Base-by-base conservation (phyloP, 1,140 invertebrate species). In the Hestina assimilis region DNA sequence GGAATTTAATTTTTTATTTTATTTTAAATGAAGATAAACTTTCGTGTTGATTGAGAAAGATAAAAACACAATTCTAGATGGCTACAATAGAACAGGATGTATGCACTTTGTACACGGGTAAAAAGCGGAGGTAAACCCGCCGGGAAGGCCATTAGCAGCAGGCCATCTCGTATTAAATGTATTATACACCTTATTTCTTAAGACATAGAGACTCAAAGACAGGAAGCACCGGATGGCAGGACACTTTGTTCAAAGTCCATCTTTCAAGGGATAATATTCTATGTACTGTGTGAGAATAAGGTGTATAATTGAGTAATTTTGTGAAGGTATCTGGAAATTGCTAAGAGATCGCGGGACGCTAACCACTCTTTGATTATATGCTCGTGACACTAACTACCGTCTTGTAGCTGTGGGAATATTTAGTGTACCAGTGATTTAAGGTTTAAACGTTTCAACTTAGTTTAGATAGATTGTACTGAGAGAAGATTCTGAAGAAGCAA, bases 71-170 rank as follows among this genome's bases (percentile, higher is more conserved):
- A 51, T 42, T 42, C 20, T 20, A 58, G 51, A 52, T 52, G 60
- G 20, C 60, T 48, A 63, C 50, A 63, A 63, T 59, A 58, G 60
- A 45, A 43, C 60, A 63, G 60, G 60, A 63, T 63, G 60, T 63
- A 52, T 55, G 50, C 55, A 48, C 48, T 53, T 53, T 53, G 41
- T 45, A 50, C 33, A 59, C 55, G 50, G 47, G 55, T 59, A 58
- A 63, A 59, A 63, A 63, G 50, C 55, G 55, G 60, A 63, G 60
- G 60, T 43, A 50, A 53, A 59, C 50, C 57, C 48, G 60, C 47
- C 48, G 55, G 60, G 60, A 43, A 41, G 54, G 50, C 60, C 60
- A 59, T 63, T 63, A 54, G 47, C 23, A 17, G 11, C 33, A 17
- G n/a, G 19, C 33, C 1, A 15, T 35, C 12, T 38, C 9, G n/a